Evolutionary conservation across 2,113 vertebrate genomes (phyloP).

Genomic region (Pan paniscus): DNA sequence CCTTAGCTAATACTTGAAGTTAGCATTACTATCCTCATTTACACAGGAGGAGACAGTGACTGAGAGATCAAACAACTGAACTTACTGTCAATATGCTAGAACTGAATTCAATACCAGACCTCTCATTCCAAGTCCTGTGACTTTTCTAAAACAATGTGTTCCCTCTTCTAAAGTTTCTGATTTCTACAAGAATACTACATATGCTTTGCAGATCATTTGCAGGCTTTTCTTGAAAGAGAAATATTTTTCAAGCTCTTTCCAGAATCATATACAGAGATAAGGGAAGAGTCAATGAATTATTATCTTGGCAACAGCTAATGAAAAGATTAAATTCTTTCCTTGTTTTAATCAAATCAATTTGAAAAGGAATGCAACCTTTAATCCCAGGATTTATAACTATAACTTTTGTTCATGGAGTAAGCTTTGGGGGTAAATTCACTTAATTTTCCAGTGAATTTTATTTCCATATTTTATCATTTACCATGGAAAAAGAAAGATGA

Average conservation of each 20-base stretch:
- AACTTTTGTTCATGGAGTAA: not conserved
- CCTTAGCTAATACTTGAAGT: not conserved
- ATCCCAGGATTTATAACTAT: not conserved
- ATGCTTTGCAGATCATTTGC: not conserved
- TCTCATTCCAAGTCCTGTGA: not conserved
- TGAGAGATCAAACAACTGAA: not conserved
- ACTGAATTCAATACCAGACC: not conserved
- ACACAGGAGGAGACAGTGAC: not conserved
- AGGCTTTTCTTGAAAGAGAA: not conserved
- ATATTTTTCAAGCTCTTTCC: not conserved
- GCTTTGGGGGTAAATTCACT: not conserved
- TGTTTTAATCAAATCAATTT: constrained; percentile 30
- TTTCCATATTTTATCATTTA: not conserved
- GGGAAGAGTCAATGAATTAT: not conserved
- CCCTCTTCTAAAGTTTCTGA: not conserved
- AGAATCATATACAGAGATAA: not conserved
- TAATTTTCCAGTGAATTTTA: not conserved
- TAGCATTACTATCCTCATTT: not conserved
- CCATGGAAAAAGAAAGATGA: not conserved
- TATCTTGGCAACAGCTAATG: not conserved
- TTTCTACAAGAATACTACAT: not conserved
- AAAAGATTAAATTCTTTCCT: not conserved
- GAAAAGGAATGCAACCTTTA: constrained; percentile 1
- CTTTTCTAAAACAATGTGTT: not conserved
- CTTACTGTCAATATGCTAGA: not conserved